Percentiles rank a stretch among this genome's conserved stretches.
phyloP scores from a whole-genome alignment of 2,888 invertebrate species.

The Cremastinae sp. region DNA sequence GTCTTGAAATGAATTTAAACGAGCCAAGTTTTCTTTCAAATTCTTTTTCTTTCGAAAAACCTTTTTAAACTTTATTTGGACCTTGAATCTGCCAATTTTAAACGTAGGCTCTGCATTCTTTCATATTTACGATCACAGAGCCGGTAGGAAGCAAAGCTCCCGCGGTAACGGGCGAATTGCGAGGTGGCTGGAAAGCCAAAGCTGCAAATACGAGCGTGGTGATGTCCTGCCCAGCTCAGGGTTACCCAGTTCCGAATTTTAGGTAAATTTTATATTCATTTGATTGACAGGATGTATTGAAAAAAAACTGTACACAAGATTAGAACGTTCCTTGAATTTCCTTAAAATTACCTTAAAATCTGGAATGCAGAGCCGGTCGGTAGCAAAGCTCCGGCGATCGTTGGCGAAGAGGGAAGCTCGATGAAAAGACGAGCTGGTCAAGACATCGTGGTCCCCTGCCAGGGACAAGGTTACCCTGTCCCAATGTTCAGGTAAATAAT shows the following conservation, averaged over 20 bases:
- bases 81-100: too few species aligned
- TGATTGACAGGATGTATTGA: conserved; percentile 1
- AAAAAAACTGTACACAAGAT: too few species aligned
- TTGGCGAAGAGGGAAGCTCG: conserved; percentile 81
- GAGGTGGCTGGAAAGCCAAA: conserved; percentile 76
- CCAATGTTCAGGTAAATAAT: conserved; percentile 86
- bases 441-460: conserved; percentile 82
- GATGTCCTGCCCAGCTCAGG: conserved; percentile 88
- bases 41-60: too few species aligned
- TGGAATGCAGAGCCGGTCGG: conserved; percentile 81
- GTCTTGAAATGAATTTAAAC: too few species aligned
- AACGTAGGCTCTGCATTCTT: too few species aligned
- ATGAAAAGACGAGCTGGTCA: conserved; percentile 79
- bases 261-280: conserved; percentile 81
- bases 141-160: conserved; percentile 85
- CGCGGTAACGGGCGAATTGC: conserved; percentile 79
- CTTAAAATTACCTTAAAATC: not conserved
- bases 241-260: conserved; percentile 84
- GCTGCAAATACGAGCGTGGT: conserved; percentile 79
- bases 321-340: too few species aligned
- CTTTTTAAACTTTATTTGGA: too few species aligned
- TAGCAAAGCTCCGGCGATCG: conserved; percentile 82
- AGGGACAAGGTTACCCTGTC: conserved; percentile 87
- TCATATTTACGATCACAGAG: conserved; percentile 79
- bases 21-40: too few species aligned